These are phyloP conservation scores for Grallaria varia DNA, from an alignment of 2,113 vertebrate genomes.

Conservation along the genomic window DNA sequence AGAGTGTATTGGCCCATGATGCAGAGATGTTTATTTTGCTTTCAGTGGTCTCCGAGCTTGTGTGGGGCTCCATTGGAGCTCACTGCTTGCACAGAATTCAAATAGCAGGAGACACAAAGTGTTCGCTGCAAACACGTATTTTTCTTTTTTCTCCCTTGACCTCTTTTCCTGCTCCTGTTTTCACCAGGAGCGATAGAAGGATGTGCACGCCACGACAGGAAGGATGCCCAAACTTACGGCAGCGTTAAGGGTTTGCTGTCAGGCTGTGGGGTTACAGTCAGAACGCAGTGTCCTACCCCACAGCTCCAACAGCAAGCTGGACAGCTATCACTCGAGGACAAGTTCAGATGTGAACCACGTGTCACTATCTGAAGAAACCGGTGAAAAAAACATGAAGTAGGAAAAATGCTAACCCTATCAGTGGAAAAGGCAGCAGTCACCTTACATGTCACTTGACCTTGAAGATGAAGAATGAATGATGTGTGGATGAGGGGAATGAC, in stretches of 20 bases:
- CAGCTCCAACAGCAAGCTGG: background rate
- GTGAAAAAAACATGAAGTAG: background rate
- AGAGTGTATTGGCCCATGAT: background rate
- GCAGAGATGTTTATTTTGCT: conserved; percentile 59
- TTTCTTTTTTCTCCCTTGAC: conserved; percentile 30
- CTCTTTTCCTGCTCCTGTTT: conserved; percentile 25
- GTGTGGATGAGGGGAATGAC: background rate
- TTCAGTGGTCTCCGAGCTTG: background rate
- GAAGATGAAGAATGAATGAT: background rate
- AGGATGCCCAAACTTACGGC: background rate
- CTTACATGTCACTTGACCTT: background rate
- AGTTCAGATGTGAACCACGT: background rate
- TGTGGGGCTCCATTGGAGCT: background rate
- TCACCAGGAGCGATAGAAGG: conserved; percentile 16
- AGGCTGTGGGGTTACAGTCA: background rate
- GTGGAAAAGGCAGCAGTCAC: background rate
- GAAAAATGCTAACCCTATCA: background rate
- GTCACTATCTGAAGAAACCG: background rate
- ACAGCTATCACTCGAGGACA: background rate
- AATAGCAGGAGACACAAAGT: background rate
- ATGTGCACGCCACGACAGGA: background rate
- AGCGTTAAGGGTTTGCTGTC: background rate
- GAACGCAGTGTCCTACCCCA: background rate
- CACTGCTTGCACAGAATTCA: background rate
- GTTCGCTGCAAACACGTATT: background rate